Conservation (phyloP, 2,113 vertebrate species). For the Pampusana beccarii region DNA sequence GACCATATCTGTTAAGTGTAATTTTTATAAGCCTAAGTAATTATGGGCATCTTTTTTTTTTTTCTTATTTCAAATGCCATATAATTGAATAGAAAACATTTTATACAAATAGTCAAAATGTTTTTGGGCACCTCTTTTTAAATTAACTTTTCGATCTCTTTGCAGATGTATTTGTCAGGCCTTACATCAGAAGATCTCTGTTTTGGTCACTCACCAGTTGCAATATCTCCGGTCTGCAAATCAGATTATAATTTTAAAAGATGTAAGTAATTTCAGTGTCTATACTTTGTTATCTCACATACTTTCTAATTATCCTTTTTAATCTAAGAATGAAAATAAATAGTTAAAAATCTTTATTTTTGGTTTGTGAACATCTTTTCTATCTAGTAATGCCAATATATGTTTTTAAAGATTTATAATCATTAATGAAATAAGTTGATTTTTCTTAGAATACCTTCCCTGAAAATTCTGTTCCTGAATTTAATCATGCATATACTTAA, state of each 20-base stretch:
- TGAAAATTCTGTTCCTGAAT: not conserved
- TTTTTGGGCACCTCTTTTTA: not conserved
- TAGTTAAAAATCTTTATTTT: not conserved
- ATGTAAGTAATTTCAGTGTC: conserved; percentile 75
- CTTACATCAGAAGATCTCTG: conserved; percentile 86
- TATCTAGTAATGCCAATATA: not conserved
- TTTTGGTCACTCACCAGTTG: conserved; percentile 94
- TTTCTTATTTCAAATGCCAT: not conserved
- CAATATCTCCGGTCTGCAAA: conserved; percentile 90
- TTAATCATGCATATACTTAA: not conserved
- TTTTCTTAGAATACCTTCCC: not conserved
- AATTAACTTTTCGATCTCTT: not conserved
- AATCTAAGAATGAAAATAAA: not conserved
- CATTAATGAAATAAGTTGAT: not conserved
- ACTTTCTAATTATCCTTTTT: not conserved
- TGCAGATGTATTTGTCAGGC: conserved; percentile 92
- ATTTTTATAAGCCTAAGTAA: not conserved
- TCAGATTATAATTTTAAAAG: conserved; percentile 92
- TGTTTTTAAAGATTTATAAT: not conserved
- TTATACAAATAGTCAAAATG: not conserved
- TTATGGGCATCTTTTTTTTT: no score
- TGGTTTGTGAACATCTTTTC: not conserved
- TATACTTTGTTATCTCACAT: not conserved
- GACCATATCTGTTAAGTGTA: not conserved
- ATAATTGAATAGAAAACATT: not conserved